Evolutionary conservation across 2,797 vertebrate genomes (phyloP), one percentile per base, ranked within the genome.

Genomic region (Holocentrus rufus): DNA sequence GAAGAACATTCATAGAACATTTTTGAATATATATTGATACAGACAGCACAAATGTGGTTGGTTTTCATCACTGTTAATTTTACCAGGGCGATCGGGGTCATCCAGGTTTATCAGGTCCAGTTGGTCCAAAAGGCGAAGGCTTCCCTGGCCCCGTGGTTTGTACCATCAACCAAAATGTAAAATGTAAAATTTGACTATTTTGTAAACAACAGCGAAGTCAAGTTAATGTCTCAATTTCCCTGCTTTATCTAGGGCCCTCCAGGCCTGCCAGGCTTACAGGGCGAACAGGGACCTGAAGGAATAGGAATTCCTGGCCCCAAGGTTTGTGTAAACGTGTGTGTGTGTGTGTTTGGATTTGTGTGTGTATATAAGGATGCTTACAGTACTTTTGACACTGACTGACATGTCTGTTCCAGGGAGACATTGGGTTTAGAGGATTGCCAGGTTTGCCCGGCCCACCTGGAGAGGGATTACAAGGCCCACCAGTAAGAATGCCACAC

Each of bases 91-190:
- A 97, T 13, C 94, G 89, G 77, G 96, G 96, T 63, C 88, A 89
- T 65, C 76, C 87, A 34, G 96, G 96, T 79, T 92, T 84, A 57
- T 80, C 81, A 0, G 96, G 96, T 73, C 94, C 93, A 72, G 72
- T 84, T 77, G 97, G 96, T 53, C 93, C 92, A 75, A 97, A 96
- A 92, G 97, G 96, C 71, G 95, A 97, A 81, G 96, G 95, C 46
- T 88, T 92, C 64, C 93, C 95, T 0, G 97, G 97, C 65, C 93
- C 94, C 77, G 74, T 91, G 71, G 97, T 97, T 84, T 87, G 96
- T 95, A 82, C 66, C 10, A 65, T 34, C 8, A 39, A 31, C 14
- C 2, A 59, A 66, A 10, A 65, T 18, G 50, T 8, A 68, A 74
- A 31, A 3, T 11, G 14, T 36, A 42, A 23, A 2, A 52, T 34